Evolutionary conservation across 2,113 vertebrate genomes (phyloP).

Genomic region (Elephantulus edwardii): DNA sequence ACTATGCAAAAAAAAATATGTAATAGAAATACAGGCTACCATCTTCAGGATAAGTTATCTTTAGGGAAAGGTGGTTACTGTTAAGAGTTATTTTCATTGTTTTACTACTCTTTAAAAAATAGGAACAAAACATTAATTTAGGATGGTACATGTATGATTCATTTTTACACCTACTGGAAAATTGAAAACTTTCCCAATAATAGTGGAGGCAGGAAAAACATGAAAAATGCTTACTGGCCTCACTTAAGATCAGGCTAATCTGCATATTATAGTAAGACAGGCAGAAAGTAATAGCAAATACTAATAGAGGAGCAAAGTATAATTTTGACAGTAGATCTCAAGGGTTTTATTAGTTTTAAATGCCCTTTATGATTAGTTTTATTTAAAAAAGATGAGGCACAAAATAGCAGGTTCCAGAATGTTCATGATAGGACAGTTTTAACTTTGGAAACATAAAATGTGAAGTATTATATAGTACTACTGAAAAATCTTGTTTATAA

Average conservation of each 20-base stretch:
- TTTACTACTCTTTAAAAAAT: not conserved
- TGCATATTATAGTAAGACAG: not conserved
- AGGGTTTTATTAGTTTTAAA: constrained; percentile 13
- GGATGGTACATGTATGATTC: not conserved
- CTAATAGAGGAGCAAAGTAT: not conserved
- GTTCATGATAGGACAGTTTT: not conserved
- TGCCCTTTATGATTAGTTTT: constrained; percentile 7
- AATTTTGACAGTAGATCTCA: not conserved
- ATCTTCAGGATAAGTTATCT: not conserved
- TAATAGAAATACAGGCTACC: not conserved
- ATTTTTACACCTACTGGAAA: constrained; percentile 14
- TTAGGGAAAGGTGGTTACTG: not conserved
- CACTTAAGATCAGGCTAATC: not conserved
- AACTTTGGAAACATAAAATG: constrained; percentile 27
- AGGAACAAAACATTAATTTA: constrained; percentile 7
- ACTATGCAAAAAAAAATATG: not conserved
- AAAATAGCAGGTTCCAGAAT: not conserved
- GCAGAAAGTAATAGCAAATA: not conserved
- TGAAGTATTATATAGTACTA: not conserved
- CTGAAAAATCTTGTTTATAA: not conserved
- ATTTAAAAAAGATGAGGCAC: not conserved
- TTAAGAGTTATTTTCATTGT: not conserved
- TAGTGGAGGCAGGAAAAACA: not conserved
- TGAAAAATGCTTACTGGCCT: not conserved
- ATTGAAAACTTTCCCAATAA: not conserved